phyloP scores from a whole-genome alignment of 92 coral and sea anemone species.

The Palythoa grandiflora region DNA sequence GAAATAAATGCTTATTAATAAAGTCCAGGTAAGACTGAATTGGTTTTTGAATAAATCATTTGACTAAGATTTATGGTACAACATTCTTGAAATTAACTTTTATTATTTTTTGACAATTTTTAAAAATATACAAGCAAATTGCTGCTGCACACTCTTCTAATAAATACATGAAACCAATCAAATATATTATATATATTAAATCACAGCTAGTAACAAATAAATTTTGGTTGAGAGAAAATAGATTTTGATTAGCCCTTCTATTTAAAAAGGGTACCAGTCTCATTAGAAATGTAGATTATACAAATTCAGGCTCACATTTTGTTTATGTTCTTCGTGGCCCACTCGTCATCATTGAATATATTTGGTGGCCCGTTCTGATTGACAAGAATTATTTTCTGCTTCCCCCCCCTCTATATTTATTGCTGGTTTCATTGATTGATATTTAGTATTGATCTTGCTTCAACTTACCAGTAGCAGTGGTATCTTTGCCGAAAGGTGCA shows the following conservation, averaged over 20 bases:
- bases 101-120: no score
- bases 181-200: background rate
- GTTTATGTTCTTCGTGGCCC: background rate
- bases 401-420: background rate
- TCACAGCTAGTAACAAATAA: slow-evolving; percentile 18
- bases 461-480: slow-evolving; percentile 55
- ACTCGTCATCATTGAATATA: background rate
- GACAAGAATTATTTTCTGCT: background rate
- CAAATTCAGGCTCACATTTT: slow-evolving; percentile 13
- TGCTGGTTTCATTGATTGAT: background rate
- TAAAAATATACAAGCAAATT: no score
- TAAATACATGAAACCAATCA: no score
- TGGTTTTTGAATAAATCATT: no score
- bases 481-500: slow-evolving; percentile 28
- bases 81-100: no score
- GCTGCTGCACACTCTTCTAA: no score
- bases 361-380: background rate
- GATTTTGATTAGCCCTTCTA: slow-evolving; percentile 30
- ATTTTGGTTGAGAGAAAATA: slow-evolving; percentile 36
- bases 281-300: slow-evolving; percentile 11
- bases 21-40: no score
- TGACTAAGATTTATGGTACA: no score
- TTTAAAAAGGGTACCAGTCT: slow-evolving; percentile 30
- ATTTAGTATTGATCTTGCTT: slow-evolving; percentile 2
- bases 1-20: background rate